Conservation (phyloP, 2,113 vertebrate genomes). For the Cygnus atratus region DNA sequence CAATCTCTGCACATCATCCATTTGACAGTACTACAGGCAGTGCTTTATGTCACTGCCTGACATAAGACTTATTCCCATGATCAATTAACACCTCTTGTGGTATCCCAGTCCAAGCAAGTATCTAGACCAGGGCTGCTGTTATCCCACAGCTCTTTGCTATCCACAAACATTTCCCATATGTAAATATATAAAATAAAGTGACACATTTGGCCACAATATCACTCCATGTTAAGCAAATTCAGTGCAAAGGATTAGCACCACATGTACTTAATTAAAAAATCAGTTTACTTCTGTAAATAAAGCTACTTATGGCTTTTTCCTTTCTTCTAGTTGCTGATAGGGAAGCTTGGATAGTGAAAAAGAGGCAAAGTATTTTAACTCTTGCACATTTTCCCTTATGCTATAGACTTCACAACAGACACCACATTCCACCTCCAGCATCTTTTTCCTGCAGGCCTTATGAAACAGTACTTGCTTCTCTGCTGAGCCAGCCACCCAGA, state of each 20-base stretch:
- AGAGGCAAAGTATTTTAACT: background rate
- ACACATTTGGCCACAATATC: background rate
- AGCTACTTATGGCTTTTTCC: background rate
- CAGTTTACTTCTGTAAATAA: background rate
- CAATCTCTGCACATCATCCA: background rate
- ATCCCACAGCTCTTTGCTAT: background rate
- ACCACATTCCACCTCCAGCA: background rate
- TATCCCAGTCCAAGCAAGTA: background rate
- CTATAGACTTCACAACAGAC: background rate
- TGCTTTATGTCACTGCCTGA: background rate
- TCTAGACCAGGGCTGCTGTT: background rate
- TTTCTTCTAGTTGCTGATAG: background rate
- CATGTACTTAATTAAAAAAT: background rate
- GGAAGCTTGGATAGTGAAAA: background rate
- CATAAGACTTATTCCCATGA: background rate
- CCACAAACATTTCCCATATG: background rate
- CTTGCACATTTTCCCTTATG: background rate
- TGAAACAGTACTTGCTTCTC: background rate
- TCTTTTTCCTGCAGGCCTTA: background rate
- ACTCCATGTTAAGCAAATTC: background rate
- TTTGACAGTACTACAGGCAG: background rate
- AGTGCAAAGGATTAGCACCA: background rate
- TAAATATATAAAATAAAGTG: accelerated
- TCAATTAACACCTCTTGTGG: background rate
- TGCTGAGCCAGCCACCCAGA: background rate